Evolutionary conservation across 2,113 vertebrate genomes (phyloP).

Genomic region (Engraulis encrasicolus): DNA sequence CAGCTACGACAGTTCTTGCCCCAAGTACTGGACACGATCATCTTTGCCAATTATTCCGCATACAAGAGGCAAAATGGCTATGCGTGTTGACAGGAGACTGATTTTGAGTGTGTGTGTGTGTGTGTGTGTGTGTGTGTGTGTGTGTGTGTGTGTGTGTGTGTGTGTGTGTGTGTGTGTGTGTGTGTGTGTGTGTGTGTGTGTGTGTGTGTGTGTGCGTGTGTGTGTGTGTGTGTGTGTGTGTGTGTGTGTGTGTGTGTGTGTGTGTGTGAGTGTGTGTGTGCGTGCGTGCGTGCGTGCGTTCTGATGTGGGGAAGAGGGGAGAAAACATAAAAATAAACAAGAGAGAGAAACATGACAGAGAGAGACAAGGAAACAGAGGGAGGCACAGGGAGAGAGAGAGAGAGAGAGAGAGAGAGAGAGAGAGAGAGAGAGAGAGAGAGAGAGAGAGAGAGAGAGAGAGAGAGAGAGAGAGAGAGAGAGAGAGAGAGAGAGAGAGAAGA

Average conservation of each 20-base stretch:
- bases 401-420: background rate
- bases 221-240: constrained; percentile 1
- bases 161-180: background rate
- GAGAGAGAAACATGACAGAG: background rate
- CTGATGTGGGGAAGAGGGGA: background rate
- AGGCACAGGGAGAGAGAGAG: background rate
- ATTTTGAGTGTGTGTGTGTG: too few relatives aligned
- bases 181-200: background rate
- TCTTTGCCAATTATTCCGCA: too few relatives aligned
- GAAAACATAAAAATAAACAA: background rate
- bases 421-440: background rate
- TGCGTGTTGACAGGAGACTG: too few relatives aligned
- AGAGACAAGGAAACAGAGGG: background rate
- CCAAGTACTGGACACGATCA: too few relatives aligned
- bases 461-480: background rate
- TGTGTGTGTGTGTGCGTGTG: background rate
- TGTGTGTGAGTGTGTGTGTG: background rate
- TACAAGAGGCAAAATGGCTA: too few relatives aligned
- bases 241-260: background rate
- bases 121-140: too few relatives aligned
- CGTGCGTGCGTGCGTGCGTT: too few relatives aligned
- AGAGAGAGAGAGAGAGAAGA: background rate
- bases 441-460: background rate
- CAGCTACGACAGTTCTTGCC: too few relatives aligned
- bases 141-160: too few relatives aligned